phyloP scores from a whole-genome alignment of 2,888 invertebrate genomes.

The Drepana falcataria region DNA sequence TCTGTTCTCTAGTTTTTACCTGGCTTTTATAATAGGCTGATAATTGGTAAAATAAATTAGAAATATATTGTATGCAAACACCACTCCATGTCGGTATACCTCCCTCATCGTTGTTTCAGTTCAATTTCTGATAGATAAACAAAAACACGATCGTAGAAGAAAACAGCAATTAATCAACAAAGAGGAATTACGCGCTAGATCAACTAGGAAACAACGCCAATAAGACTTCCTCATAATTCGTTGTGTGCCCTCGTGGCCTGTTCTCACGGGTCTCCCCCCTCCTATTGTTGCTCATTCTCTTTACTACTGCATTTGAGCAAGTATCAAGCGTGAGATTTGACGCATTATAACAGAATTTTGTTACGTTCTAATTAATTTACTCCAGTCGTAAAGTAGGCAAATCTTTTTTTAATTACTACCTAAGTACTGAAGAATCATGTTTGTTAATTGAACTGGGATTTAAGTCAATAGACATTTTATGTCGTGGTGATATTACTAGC shows the following conservation, averaged over 20 bases:
- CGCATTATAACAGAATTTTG: slow-evolving; percentile 29
- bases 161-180: background rate
- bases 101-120: no score
- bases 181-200: background rate
- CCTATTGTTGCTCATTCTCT: slow-evolving; percentile 25
- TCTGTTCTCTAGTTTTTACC: no score
- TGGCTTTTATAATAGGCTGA: no score
- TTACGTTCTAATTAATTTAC: slow-evolving; percentile 32
- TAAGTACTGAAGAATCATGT: background rate
- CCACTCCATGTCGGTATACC: no score
- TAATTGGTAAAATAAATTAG: no score
- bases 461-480: background rate
- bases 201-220: slow-evolving; percentile 4
- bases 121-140: background rate
- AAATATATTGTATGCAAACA: no score
- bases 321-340: slow-evolving; percentile 27
- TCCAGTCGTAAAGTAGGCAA: slow-evolving; percentile 23
- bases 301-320: slow-evolving; percentile 23
- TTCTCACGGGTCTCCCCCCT: slow-evolving; percentile 33
- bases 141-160: background rate
- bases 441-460: background rate
- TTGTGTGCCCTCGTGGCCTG: slow-evolving; percentile 43
- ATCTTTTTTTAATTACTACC: slow-evolving; percentile 17
- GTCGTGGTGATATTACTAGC: no score
- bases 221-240: slow-evolving; percentile 28